Conservation (phyloP, 2,113 vertebrate genomes). For the Strix uralensis region DNA sequence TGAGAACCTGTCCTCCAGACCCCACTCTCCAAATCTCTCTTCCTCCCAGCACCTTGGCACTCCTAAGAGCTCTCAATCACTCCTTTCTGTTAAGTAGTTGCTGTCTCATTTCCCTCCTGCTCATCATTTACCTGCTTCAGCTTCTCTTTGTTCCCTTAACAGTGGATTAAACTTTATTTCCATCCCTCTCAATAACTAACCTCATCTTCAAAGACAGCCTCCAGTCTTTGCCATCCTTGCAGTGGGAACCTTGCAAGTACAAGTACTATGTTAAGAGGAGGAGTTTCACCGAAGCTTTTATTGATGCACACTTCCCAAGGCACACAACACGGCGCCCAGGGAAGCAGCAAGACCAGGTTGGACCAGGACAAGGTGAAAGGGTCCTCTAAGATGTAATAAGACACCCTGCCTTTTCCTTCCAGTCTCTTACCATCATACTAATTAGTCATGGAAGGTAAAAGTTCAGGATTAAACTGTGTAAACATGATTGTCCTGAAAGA, state of each 20-base stretch:
- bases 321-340: neutral
- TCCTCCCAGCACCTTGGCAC: neutral
- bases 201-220: neutral
- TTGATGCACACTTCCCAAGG: neutral
- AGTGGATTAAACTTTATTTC: neutral
- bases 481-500: neutral
- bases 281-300: neutral
- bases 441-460: neutral
- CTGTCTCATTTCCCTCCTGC: neutral
- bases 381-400: neutral
- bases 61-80: conserved; percentile 4
- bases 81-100: neutral
- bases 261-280: neutral
- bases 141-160: neutral
- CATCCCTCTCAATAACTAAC: neutral
- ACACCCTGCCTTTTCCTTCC: neutral
- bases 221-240: neutral
- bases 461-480: neutral
- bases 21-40: neutral
- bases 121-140: neutral
- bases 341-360: neutral
- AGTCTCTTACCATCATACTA: neutral
- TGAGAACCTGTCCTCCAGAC: neutral
- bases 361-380: neutral
- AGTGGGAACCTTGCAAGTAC: neutral